Base-by-base conservation (phyloP, 35 echinoderm and acorn worm genomes). In the Chiridota heheva region DNA sequence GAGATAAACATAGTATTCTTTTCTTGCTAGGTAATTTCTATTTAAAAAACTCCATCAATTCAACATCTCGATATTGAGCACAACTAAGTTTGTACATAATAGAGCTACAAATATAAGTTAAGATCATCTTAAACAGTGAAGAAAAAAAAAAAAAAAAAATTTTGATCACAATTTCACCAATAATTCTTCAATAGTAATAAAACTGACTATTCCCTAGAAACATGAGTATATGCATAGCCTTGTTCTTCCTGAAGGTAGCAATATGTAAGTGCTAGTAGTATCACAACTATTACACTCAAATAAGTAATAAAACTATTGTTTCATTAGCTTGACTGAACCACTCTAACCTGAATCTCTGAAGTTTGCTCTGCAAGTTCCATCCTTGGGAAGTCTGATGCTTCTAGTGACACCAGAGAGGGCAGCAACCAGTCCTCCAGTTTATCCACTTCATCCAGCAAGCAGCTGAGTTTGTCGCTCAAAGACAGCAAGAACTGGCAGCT, bases 371-470 rank as follows among this genome's bases (percentile, higher is more conserved):
- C 55, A 27, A 98, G 60, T 24, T 98, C 95, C 81, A 85, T 98
- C 44, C 69, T 82, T 37, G 71, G 62, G 24, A 92, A 44, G 48
- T 98, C 95, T 33, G 85, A 72, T 16, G 95, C 84, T 55, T 98
- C 80, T 36, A 98, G 67, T 2, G 75, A 37, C 8, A 91, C 85
- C 84, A 98, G 81, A 0, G 82, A 63, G 20, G 95, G 95, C 22
- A 98, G 77, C 3, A 98, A 75, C 95, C 95, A 98, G 62, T 98
- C 95, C 60, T 98, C 95, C 30, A 98, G 68, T 35, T 56, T 67
- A 58, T 98, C 95, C 12, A 91, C 82, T 48, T 98, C 95, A 20
- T 88, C 89, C 67, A 88, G 83, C 18, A 98, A 56, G 37, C 84
- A 72, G n/a, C 80, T 63, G 27, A 98, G 58, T 37, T 75, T 58